Evolutionary conservation across 2,797 vertebrate species (phyloP), one percentile per base, ranked within the genome.

Genomic region (Eupleurogrammus muticus): DNA sequence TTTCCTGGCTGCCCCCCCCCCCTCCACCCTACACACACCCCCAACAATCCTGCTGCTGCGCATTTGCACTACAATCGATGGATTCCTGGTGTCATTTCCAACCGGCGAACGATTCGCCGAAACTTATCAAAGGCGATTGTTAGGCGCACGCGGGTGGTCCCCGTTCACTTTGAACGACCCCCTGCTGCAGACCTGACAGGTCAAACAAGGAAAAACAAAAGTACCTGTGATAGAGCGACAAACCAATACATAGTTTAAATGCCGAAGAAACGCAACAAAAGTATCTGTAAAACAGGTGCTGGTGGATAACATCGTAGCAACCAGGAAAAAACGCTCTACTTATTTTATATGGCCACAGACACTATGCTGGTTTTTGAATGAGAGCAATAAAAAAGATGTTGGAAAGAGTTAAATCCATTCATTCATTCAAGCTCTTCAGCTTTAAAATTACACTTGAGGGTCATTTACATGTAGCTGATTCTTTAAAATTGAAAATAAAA

Each of bases 31-130:
- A 2, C 49, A 50, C n/a, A n/a, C n/a, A n/a, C n/a, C n/a, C n/a
- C n/a, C n/a, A n/a, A n/a, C n/a, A n/a, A 28, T 42, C 66, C 65
- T 55, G 69, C 66, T 79, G 66, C 19, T 0, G 0, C 47, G 28
- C 48, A 86, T 87, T 88, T 81, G 79, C 79, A 86, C 5, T 38
- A 75, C 79, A 80, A 79, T 65, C 17, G 60, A 28, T 24, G 20
- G 34, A 64, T 58, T 32, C 19, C 32, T 61, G 10, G 10, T 35
- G 53, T 62, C 17, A 38, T 46, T 72, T 70, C 12, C 34, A 72
- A 47, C n/a, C 32, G 2, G 28, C 12, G 12, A 64, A 20, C 23
- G 19, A 55, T 16, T 47, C 17, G 49, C 44, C 57, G 71, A 60
- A 60, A 61, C 13, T n/a, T 65, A 23, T 66, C 32, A 42, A 40